Evolutionary conservation across 1,140 invertebrate species (phyloP), one percentile per base, ranked within the genome.

Genomic region (Bombus picipes): DNA sequence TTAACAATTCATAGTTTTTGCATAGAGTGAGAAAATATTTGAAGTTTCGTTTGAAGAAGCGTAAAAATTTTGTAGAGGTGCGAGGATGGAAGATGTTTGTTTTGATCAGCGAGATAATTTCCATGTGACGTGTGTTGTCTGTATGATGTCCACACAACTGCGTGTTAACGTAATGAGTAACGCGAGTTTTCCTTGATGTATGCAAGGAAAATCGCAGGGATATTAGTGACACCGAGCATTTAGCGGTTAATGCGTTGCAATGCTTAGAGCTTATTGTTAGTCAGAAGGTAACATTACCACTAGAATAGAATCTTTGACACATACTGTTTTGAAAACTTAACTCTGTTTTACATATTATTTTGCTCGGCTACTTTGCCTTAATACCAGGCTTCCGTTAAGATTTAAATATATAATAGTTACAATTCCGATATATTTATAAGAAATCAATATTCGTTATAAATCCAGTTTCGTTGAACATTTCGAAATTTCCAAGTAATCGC

Each of bases 161-260:
- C 83, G 83, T 85, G 78, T 85, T 85, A 81, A 81, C 41, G 71
- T 74, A 81, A 81, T 74, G 70, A 85, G 41, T 65, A 66, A 81
- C 28, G 72, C 39, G 80, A 86, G 84, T 82, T 86, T 86, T 82
- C 73, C 84, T 75, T 82, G 80, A 86, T 82, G 13, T 75, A 82
- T 86, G 84, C 78, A 71, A 81, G 62, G 79, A 86, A 82, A 70
- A 86, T 86, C 75, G 72, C 79, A 34, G 37, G 34, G 59, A 85
- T 75, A 80, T 75, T 82, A 65, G 68, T 81, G 78, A 74, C 83
- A 75, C 25, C 62, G 72, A 68, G 39, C 37, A 59, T 82, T 81
- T 82, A 86, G 70, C 80, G 32, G 47, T 34, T 86, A 86, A 86
- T 86, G 84, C 84, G 80, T 82, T 73, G 78, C 84, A 65, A 85